Conservation (phyloP, 2,888 invertebrate species). For the Stenotaenia linearis region DNA sequence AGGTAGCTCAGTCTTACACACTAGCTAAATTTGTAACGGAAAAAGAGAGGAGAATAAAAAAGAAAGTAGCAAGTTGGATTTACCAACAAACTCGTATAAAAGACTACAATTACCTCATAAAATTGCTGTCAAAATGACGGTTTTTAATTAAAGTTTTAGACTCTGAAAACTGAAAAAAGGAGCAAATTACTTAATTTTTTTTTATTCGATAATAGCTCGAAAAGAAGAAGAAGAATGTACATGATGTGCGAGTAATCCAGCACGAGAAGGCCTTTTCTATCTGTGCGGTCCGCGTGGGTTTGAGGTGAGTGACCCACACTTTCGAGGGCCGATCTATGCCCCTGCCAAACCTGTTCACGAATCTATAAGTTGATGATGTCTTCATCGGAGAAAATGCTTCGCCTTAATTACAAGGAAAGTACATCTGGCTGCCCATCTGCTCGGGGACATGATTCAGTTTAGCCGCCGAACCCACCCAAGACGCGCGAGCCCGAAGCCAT, state of each 20-base stretch:
- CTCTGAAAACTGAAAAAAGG: background rate
- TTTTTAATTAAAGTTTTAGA: background rate
- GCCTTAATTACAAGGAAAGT: conserved; percentile 21
- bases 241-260: conserved; percentile 2
- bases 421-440: background rate
- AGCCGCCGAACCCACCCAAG: conserved; percentile 26
- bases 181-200: background rate
- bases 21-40: conserved; percentile 10
- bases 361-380: conserved; percentile 26
- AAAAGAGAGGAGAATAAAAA: background rate
- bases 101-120: background rate
- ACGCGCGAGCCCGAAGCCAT: conserved; percentile 5
- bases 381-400: conserved; percentile 11
- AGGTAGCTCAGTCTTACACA: background rate
- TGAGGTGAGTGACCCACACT: conserved; percentile 8
- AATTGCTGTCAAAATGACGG: background rate
- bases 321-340: background rate
- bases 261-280: conserved; percentile 1
- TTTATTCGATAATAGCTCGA: background rate
- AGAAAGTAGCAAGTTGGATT: background rate
- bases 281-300: conserved; percentile 10
- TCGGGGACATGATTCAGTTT: conserved; percentile 23
- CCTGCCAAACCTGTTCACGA: conserved; percentile 26
- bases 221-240: background rate
- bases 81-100: background rate